Evolutionary conservation across 2,113 vertebrate genomes (phyloP).

Genomic region (Ceratotherium simum): DNA sequence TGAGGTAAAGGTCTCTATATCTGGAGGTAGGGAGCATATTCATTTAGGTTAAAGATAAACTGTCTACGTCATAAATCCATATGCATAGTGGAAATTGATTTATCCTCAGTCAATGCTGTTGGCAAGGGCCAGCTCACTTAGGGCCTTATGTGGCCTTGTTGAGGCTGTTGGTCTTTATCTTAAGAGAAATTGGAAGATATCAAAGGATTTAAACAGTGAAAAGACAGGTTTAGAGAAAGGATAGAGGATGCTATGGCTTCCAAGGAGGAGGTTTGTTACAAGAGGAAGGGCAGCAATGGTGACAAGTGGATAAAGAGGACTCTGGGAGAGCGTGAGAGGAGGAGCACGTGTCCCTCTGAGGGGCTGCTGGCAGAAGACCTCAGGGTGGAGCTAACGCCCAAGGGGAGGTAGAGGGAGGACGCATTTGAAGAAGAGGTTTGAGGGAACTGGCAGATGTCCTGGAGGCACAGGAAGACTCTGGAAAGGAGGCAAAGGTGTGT

Average conservation of each 20-base stretch:
- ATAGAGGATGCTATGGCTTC: not conserved
- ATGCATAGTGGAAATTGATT: not conserved
- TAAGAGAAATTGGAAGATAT: not conserved
- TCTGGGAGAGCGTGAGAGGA: not conserved
- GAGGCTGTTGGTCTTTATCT: not conserved
- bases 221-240: not conserved
- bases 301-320: not conserved
- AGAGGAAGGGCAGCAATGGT: not conserved
- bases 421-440: not conserved
- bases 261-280: not conserved
- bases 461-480: not conserved
- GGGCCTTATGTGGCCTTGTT: not conserved
- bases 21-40: not conserved
- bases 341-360: not conserved
- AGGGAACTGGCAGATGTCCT: not conserved
- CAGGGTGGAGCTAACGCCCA: too few species aligned
- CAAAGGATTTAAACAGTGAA: not conserved
- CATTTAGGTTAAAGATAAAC: slow-evolving; percentile 14
- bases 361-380: not conserved
- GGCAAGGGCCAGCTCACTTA: not conserved
- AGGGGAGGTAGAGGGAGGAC: too few species aligned
- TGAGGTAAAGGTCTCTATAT: not conserved
- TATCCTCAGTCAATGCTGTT: not conserved
- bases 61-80: not conserved
- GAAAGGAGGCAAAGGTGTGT: not conserved